Conservation (phyloP, 2,113 vertebrate species). For the Gallinago media region DNA sequence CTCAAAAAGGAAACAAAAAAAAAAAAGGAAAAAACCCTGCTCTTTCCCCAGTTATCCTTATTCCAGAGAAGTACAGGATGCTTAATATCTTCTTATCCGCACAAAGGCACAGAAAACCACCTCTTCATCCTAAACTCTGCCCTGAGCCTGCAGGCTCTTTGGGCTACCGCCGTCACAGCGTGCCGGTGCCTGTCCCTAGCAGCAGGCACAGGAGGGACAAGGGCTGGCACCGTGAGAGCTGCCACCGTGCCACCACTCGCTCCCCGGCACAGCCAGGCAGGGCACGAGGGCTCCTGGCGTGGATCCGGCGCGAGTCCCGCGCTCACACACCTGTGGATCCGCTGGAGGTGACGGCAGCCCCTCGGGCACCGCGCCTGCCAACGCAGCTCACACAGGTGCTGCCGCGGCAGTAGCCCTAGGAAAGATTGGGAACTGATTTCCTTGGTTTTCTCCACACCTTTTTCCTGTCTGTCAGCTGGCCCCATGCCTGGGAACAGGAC, state of each 20-base stretch:
- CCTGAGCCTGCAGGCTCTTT: not conserved
- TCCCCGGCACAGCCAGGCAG: not conserved
- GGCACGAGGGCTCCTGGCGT: accelerated
- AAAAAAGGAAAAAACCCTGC: too few relatives aligned
- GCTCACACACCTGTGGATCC: not conserved
- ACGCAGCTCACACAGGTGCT: not conserved
- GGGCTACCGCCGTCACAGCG: accelerated
- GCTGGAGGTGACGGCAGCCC: not conserved
- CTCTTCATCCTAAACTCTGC: not conserved
- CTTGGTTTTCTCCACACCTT: not conserved
- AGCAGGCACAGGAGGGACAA: not conserved
- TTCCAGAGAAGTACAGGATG: not conserved
- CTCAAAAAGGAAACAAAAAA: not conserved
- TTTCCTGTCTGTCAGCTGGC: not conserved
- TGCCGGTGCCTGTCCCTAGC: not conserved
- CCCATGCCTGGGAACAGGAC: not conserved
- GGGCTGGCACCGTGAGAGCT: not conserved
- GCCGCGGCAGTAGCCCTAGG: not conserved
- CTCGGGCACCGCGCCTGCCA: not conserved
- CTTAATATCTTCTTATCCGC: not conserved
- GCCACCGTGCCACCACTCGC: not conserved
- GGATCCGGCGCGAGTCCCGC: accelerated
- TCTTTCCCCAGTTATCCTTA: not conserved
- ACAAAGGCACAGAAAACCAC: not conserved
- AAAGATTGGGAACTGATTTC: not conserved